phyloP scores from a whole-genome alignment of 2,888 invertebrate genomes.

The Sepioteuthis lessoniana region DNA sequence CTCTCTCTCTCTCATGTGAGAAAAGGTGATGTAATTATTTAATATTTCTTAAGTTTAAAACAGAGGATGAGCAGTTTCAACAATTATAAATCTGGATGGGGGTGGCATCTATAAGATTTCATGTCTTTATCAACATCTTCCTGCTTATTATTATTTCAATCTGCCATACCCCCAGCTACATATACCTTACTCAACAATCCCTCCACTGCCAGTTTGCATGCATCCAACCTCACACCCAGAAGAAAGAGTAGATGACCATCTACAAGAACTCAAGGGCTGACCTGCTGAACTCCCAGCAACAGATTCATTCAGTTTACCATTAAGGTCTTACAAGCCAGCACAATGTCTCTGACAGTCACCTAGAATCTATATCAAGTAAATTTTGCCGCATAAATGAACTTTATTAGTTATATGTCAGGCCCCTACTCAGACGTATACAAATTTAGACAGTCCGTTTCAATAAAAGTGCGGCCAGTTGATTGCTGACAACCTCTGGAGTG shows the following conservation, averaged over 20 bases:
- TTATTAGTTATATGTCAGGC: conserved; percentile 47
- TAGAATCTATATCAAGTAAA: conserved; percentile 45
- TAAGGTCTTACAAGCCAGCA: conserved; percentile 46
- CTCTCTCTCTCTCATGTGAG: too few relatives aligned
- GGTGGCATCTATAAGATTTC: neutral
- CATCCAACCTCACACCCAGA: neutral
- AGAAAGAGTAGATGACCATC: conserved; percentile 9
- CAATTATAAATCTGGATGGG: neutral
- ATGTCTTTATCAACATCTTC: neutral
- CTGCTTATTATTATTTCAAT: neutral
- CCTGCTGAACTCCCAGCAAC: neutral
- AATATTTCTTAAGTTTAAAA: neutral
- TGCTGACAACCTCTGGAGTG: conserved; percentile 48
- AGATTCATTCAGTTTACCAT: conserved; percentile 47
- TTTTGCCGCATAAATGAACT: conserved; percentile 48
- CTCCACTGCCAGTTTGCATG: neutral
- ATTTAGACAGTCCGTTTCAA: conserved; percentile 48
- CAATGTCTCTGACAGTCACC: conserved; percentile 47
- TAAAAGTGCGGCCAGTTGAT: conserved; percentile 45
- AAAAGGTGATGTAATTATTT: neutral
- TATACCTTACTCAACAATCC: too few relatives aligned
- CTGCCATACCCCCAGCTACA: too few relatives aligned
- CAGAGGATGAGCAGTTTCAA: neutral
- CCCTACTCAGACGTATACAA: conserved; percentile 47
- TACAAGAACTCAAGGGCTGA: conserved; percentile 24